Percentiles rank a stretch among this genome's conserved stretches.
Evolutionary conservation across 2,797 vertebrate species (phyloP).

Genomic region (Sebastes nivosus): DNA sequence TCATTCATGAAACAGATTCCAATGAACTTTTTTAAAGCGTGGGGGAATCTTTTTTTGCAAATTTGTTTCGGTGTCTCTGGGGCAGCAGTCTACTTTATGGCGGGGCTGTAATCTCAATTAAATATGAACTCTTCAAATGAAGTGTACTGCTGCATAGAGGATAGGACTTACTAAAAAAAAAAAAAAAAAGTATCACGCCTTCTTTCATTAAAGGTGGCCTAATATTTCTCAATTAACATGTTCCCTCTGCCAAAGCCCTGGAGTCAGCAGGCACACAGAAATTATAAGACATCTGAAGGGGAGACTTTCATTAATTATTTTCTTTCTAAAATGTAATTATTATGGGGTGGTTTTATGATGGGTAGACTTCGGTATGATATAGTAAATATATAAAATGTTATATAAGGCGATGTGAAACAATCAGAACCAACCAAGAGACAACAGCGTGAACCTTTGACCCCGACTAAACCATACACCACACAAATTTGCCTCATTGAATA

Average conservation of each 20-base stretch:
- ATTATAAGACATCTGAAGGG: constrained; percentile 35
- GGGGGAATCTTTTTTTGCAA: constrained; percentile 39
- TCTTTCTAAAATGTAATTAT: constrained; percentile 39
- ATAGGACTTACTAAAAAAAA: constrained; percentile 25
- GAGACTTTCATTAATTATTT: constrained; percentile 26
- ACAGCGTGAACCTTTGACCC: not conserved
- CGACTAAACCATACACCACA: not conserved
- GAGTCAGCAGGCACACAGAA: constrained; percentile 28
- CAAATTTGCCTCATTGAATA: not conserved
- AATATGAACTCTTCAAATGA: constrained; percentile 55
- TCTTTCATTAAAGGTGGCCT: constrained; percentile 55
- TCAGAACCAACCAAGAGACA: not conserved
- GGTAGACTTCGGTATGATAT: not conserved
- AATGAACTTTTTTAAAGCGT: constrained; percentile 25
- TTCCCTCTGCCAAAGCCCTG: constrained; percentile 35
- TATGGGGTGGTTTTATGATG: constrained; percentile 6
- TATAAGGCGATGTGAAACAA: not conserved
- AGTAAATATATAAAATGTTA: not conserved
- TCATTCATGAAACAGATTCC: constrained; percentile 50
- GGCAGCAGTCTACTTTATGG: constrained; percentile 29
- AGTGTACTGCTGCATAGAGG: constrained; percentile 34
- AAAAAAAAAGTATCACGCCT: constrained; percentile 7
- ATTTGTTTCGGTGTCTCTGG: constrained; percentile 43
- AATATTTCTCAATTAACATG: constrained; percentile 57
- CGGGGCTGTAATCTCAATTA: constrained; percentile 56